phyloP scores from a whole-genome alignment of 2,888 invertebrate species.

The Microchrysa polita region DNA sequence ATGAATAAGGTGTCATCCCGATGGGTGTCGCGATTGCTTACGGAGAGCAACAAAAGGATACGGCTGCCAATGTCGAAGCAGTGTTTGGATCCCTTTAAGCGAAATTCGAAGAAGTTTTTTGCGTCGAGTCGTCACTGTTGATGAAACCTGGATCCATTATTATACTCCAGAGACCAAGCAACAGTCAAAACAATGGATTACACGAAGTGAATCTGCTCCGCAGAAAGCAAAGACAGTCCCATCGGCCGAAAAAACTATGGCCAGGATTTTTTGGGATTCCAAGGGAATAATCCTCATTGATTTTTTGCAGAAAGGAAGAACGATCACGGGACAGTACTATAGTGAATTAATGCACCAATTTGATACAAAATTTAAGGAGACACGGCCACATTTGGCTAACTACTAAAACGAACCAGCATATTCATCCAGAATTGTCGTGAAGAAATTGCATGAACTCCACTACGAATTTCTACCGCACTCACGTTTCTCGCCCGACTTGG shows the following conservation, averaged over 20 bases:
- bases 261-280: constrained; percentile 24
- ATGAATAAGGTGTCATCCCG: constrained; percentile 28
- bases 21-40: constrained; percentile 36
- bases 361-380: constrained; percentile 27
- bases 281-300: constrained; percentile 16
- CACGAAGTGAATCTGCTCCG: constrained; percentile 9
- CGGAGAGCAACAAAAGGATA: constrained; percentile 31
- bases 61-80: constrained; percentile 33
- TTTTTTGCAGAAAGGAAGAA: constrained; percentile 28
- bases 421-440: constrained; percentile 11
- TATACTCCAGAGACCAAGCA: constrained; percentile 22
- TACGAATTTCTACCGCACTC: constrained; percentile 31
- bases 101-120: constrained; percentile 30
- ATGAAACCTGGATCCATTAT: constrained; percentile 22
- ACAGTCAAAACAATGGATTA: constrained; percentile 27
- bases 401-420: constrained; percentile 33
- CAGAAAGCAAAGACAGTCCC: constrained; percentile 30
- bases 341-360: constrained; percentile 26
- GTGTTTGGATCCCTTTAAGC: constrained; percentile 28
- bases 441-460: constrained; percentile 32
- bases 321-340: constrained; percentile 31
- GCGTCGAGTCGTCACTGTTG: constrained; percentile 16
- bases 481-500: constrained; percentile 23
- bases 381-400: constrained; percentile 42
- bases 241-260: constrained; percentile 26